These are phyloP conservation scores for Motacilla tschutschensis DNA, from an alignment of 2,113 vertebrate genomes.

Conservation along the genomic window DNA sequence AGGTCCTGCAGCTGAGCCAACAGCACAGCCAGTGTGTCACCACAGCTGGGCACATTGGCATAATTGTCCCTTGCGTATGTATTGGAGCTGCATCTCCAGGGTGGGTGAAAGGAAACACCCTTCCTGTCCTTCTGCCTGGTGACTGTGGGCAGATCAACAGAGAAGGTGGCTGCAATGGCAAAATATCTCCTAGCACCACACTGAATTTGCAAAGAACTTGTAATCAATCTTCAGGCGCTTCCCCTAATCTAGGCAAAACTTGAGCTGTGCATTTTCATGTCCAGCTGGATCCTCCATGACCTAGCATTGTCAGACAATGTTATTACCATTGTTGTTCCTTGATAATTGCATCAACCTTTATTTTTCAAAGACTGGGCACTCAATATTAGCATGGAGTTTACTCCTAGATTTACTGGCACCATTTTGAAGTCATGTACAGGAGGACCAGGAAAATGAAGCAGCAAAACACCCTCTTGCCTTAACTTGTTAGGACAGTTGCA, in stretches of 20 bases:
- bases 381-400: background rate
- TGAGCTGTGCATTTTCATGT: background rate
- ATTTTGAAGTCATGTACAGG: background rate
- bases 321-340: background rate
- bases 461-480: background rate
- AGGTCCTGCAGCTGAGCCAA: background rate
- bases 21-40: background rate
- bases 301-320: background rate
- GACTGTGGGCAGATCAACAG: background rate
- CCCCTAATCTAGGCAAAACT: background rate
- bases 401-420: background rate
- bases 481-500: background rate
- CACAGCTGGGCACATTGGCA: background rate
- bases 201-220: background rate
- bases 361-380: background rate
- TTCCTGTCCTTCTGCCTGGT: background rate
- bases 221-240: background rate
- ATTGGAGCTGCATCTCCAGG: background rate
- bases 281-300: background rate
- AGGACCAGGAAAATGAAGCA: background rate
- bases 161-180: background rate
- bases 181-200: background rate
- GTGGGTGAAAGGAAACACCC: background rate
- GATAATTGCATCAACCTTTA: background rate
- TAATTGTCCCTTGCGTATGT: background rate